Percentiles rank a stretch among this genome's conserved stretches.
These are phyloP conservation scores for Poliocrania exsul DNA, from an alignment of 2,797 vertebrate genomes.

Conservation along the genomic window DNA sequence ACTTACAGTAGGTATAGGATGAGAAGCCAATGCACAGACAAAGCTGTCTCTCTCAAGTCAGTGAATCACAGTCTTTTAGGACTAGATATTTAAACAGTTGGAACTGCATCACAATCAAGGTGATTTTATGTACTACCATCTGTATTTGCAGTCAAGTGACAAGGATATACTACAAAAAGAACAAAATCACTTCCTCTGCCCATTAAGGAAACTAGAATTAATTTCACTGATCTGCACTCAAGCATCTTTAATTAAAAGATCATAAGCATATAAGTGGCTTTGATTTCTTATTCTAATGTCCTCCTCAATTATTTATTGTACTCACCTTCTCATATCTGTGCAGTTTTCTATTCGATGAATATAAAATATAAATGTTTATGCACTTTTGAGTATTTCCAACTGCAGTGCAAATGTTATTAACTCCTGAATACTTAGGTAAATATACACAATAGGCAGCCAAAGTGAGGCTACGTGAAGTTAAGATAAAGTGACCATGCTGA, in stretches of 20 bases:
- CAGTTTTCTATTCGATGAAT: constrained; percentile 8
- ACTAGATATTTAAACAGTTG: neutral
- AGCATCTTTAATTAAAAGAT: constrained; percentile 54
- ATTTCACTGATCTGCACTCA: constrained; percentile 31
- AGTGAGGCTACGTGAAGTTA: neutral
- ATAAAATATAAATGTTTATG: constrained; percentile 22
- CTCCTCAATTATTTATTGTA: constrained; percentile 37
- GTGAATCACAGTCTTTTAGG: neutral
- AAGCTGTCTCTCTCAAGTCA: neutral
- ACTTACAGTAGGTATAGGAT: neutral
- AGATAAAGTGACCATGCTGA: neutral
- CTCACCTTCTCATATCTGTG: constrained; percentile 29
- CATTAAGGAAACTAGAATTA: constrained; percentile 48
- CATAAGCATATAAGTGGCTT: constrained; percentile 31
- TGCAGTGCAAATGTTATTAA: constrained; percentile 3
- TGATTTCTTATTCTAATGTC: constrained; percentile 41
- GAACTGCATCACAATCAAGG: neutral
- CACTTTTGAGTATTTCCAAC: constrained; percentile 3
- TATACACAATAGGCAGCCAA: neutral
- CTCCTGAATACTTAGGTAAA: neutral
- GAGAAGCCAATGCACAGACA: neutral
- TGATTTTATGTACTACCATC: neutral
- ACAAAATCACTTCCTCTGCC: constrained; percentile 25
- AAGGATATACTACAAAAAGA: constrained; percentile 3
- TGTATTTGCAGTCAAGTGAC: constrained; percentile 7